Conservation (phyloP, 2,113 vertebrate genomes). For the Amblyornis subalaris region DNA sequence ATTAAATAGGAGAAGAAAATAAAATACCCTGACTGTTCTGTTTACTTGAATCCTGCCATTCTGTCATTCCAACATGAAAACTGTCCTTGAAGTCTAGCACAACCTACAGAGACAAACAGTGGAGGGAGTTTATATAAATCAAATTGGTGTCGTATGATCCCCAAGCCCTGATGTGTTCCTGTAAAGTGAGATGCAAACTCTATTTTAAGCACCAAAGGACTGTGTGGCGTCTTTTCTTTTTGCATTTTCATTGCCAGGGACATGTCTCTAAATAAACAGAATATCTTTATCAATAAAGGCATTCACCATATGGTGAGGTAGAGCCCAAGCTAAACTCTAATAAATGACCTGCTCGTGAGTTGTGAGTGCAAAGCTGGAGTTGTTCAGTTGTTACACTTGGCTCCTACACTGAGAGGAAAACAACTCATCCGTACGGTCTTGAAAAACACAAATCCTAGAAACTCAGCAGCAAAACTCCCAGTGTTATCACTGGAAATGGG, state of each 20-base stretch:
- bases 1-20: slow-evolving; percentile 46
- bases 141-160: slow-evolving; percentile 24
- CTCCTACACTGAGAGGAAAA: background rate
- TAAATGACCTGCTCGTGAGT: background rate
- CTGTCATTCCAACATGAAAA: slow-evolving; percentile 47
- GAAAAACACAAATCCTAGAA: background rate
- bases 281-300: background rate
- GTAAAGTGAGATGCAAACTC: slow-evolving; percentile 22
- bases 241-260: background rate
- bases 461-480: accelerated
- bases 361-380: background rate
- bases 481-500: background rate
- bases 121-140: slow-evolving; percentile 54
- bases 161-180: slow-evolving; percentile 17
- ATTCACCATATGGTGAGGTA: background rate
- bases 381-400: background rate
- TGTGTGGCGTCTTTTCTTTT: background rate
- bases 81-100: slow-evolving; percentile 53
- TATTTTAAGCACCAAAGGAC: background rate
- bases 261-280: background rate
- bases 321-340: background rate
- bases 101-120: slow-evolving; percentile 43
- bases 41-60: slow-evolving; percentile 56
- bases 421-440: background rate
- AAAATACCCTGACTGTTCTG: slow-evolving; percentile 27